Evolutionary conservation across 2,888 invertebrate species (phyloP), one percentile per base, ranked within the genome.

Genomic region (Eristalis tenax): DNA sequence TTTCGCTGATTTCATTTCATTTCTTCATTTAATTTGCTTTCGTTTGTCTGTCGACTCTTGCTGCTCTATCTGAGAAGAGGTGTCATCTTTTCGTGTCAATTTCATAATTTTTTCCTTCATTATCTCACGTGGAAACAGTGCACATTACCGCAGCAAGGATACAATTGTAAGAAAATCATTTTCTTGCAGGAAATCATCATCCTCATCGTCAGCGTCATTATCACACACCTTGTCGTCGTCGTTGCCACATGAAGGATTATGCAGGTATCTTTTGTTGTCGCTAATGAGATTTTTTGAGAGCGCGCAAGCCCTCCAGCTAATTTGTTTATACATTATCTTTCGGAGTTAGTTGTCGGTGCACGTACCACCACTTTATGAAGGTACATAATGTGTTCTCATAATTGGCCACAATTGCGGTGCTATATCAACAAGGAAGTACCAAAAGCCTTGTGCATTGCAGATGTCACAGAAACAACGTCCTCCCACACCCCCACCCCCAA

Each of bases 231-330:
- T 26, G 26, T 26, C 32, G 32, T 64, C 56, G 38, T 64, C 78
- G 10, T 56, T 65, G 13, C 38, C 71, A 71, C 43, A 59, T 80
- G 83, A 87, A 87, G 87, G 87, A 87, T 87, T 87, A 87, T 87
- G 87, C 87, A 87, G 87, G 73, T 83, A 87, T 87, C 87, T 83
- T 86, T 87, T 87, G 87, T 87, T 87, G 87, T 83, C 76, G 80
- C 87, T 87, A 87, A 87, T 87, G 87, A 87, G 87, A 73, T 76
- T 80, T 83, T 83, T 87, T 79, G 83, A 87, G 86, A 87, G 83
- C 64, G 70, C 71, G 57, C 70, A 50, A 50, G 73, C 87, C 87
- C 76, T 80, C 87, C 28, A 79, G 87, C 83, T 83, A 83, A 87
- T 87, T 80, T 87, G 83, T 79, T 87, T 87, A 83, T 83, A 78